Conservation (phyloP, 2,113 vertebrate genomes). For the Perca flavescens region DNA sequence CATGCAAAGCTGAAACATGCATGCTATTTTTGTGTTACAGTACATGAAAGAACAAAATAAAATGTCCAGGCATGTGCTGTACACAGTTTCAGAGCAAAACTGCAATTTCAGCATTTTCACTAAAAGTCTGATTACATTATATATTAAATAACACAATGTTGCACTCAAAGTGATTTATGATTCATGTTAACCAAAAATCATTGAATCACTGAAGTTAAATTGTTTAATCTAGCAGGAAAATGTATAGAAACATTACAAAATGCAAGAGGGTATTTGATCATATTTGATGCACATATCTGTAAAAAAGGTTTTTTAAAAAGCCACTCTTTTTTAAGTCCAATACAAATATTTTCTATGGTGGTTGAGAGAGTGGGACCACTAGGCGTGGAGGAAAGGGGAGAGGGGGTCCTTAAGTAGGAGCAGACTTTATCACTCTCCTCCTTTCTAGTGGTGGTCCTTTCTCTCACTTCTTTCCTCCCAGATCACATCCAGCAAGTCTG, state of each 20-base stretch:
- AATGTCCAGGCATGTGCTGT: not conserved
- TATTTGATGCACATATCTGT: constrained; percentile 28
- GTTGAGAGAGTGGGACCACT: constrained; percentile 64
- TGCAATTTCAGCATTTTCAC: not conserved
- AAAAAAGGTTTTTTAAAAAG: constrained; percentile 22
- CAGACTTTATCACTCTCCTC: constrained; percentile 72
- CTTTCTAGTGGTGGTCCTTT: constrained; percentile 72
- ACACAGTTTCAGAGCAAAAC: not conserved
- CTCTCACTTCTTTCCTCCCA: constrained; percentile 67
- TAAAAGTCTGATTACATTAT: not conserved
- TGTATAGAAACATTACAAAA: not conserved
- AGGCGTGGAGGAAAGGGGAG: constrained; percentile 58
- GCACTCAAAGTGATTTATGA: not conserved
- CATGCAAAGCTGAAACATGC: not conserved
- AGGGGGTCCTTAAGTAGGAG: constrained; percentile 78
- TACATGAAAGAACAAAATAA: constrained; percentile 1
- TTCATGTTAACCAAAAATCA: not conserved
- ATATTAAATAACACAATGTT: not conserved
- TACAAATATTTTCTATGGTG: constrained; percentile 75
- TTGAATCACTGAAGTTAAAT: not conserved
- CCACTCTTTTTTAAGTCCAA: constrained; percentile 56
- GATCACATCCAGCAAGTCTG: constrained; percentile 60
- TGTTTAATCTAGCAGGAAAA: not conserved
- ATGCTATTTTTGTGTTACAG: not conserved
- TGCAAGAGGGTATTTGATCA: not conserved